Base-by-base conservation (phyloP, 2,888 invertebrate species). In the Allygus modestus region DNA sequence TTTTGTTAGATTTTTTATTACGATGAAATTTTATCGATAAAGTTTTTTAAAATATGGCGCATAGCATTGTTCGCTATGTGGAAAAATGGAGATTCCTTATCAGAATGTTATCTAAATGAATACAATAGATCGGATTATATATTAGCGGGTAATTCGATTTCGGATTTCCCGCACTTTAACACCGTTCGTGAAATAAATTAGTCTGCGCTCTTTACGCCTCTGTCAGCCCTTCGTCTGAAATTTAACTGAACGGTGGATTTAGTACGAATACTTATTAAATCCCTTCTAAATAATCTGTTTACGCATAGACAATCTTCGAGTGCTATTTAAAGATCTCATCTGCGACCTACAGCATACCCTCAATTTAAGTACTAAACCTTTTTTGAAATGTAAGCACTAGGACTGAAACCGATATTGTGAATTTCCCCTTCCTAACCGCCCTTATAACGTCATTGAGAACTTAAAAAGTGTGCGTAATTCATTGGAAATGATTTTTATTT, bases 1-100 rank as follows among this genome's bases (percentile, higher is more conserved):
- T 91, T 91, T 92, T 91, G 91, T 92, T 92, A 91, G 91, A 91
- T 91, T 91, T 91, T 88, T 91, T 91, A 90, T 91, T 88, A 89
- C 88, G 81, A 85, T 87, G 87, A 87, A 88, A 86, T 86, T 85
- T 87, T 86, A 85, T 85, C 79, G 85, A 85, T 85, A 85, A 86
- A 86, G 85, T 85, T 84, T 86, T 84, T 85, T 84, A 86, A 86
- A 86, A 81, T 85, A 85, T 87, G 86, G 86, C 85, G 85, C 86
- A 86, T 86, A 86, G 86, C 86, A 86, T 87, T 87, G 84, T 87
- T 86, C 84, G 86, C 86, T 87, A 85, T 86, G 85, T 87, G 85
- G 86, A 85, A 86, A 75, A 87, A 86, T 77, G 87, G 86, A 86
- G 86, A 87, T 85, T 87, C 87, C 85, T 86, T 86, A 85, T 82